Base-by-base conservation (phyloP, 2,888 invertebrate species). In the Microplitis deprimator region DNA sequence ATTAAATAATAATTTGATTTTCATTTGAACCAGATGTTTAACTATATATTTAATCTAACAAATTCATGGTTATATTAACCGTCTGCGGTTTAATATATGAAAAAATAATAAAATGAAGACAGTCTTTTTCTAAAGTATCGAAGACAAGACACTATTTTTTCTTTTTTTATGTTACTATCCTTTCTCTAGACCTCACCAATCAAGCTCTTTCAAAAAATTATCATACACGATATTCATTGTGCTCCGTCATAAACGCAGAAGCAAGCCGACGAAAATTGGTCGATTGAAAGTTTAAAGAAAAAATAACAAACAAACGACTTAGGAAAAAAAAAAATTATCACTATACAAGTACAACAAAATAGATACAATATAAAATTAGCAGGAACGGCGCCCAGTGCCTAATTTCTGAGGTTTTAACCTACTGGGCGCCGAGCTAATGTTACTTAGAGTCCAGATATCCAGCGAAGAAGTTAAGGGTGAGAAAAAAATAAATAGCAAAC, bases 191-290 rank as follows among this genome's bases (percentile, higher is more conserved):
- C 62, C 62, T 62, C 62, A 17, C 6, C 62, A 13, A 13, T 62
- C 62, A 29, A 8, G 29, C 16, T 65, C 38, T 65, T 29, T 65
- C 8, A 8, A 17, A 13, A 65, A 65, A 65, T 29, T 17, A 65
- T 65, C 38, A 29, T 38, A 29, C 65, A 65, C 65, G 65, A 65
- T 7, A 29, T 65, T 65, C 65, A 65, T 65, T 65, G 65, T 65
- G 65, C 38, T 13, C 65, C 10, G 65, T 20, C 50, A 29, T 50
- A 50, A 50, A 50, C 13, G 50, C 50, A 50, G 50, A 50, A 50
- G 50, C 50, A 13, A 50, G 50, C 50, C 13, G 50, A 50, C 50
- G 38, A 20, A 65, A 65, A 65, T 65, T 65, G 65, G 29, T 65
- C 65, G 65, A 65, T 65, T 65, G 65, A 65, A 29, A 20, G 13